Base-by-base conservation (phyloP, 1,140 invertebrate species). In the Rhyzopertha dominica region DNA sequence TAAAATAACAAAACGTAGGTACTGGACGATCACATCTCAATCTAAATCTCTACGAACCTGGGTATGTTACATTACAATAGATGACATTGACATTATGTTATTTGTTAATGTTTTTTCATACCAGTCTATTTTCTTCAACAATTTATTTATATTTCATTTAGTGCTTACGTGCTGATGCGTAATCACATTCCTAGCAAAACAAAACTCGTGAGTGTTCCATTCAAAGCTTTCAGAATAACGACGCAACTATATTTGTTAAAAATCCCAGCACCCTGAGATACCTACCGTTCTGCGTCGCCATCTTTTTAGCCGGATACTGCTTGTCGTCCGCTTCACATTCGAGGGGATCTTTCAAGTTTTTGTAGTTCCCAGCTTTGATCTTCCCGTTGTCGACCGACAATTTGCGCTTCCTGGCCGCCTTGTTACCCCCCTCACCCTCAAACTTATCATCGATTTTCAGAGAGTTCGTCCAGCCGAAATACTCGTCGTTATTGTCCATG, bases 401-500 rank as follows among this genome's bases (percentile, higher is more conserved):
- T 38, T 58, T 63, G 29, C 61, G 37, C 36, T 63, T 63, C 8
- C 49, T 49, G 13, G 31, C 12, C 13, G 25, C 38, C 32, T 45
- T 43, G 35, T 19, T 30, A 42, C 38, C 28, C 43, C 41, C 23
- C 10, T 50, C 44, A 9, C 47, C 40, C 1, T 40, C 45, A 18
- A 49, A 35, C 23, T 54, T 46, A 28, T 59, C 59, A 40, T 58
- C 58, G 9, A 61, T 55, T 48, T 65, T 65, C 31, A 63, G 46
- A 2, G 50, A 36, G 32, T 58, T 61, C 3, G 51, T 44, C 65
- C 65, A 67, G 40, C 56, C 51, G 42, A 67, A 67, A 51, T 59
- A 62, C 25, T 65, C 61, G n/a, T 61, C 61, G 32, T 54, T 57
- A 31, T 57, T 61, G 30, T 62, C 63, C 63, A 65, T 64, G 28